These are phyloP conservation scores for Podarcis muralis DNA, from an alignment of 2,113 vertebrate genomes.

Conservation along the genomic window DNA sequence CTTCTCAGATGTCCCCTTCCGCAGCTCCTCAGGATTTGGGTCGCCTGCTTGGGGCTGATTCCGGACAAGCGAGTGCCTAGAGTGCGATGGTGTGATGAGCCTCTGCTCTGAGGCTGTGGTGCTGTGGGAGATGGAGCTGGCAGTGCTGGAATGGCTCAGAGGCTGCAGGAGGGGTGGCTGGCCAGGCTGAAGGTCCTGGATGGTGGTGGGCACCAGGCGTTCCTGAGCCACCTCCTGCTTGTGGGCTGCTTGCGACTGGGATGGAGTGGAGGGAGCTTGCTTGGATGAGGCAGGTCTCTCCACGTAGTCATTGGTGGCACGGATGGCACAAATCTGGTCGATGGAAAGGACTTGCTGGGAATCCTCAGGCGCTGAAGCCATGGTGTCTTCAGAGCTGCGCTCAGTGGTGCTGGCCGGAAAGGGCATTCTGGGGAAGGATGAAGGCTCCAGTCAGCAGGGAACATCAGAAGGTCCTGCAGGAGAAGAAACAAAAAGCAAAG, in stretches of 20 bases:
- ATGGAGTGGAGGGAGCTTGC: conserved; percentile 79
- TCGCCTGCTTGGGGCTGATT: conserved; percentile 85
- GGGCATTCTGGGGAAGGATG: conserved; percentile 69
- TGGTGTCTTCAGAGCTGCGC: conserved; percentile 73
- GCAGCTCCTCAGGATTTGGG: conserved; percentile 81
- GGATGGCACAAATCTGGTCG: conserved; percentile 91
- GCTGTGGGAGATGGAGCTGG: conserved; percentile 93
- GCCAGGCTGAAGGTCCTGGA: conserved; percentile 82
- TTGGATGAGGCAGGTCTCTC: conserved; percentile 83
- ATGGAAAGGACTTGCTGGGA: conserved; percentile 93
- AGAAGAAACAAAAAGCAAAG: conserved; percentile 36
- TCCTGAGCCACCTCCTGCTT: conserved; percentile 75
- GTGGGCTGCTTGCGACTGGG: conserved; percentile 70
- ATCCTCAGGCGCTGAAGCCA: conserved; percentile 84
- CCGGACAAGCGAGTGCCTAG: conserved; percentile 82
- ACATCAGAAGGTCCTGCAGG: conserved; percentile 88
- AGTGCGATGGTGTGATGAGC: conserved; percentile 89
- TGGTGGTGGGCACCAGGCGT: conserved; percentile 69
- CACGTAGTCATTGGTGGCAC: conserved; percentile 96
- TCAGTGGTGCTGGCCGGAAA: conserved; percentile 67
- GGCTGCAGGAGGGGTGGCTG: conserved; percentile 84
- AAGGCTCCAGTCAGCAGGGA: conserved; percentile 78
- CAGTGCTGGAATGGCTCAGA: conserved; percentile 93
- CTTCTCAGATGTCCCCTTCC: conserved; percentile 77
- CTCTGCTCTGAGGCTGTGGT: conserved; percentile 94